Percentiles rank a stretch among this genome's conserved stretches.
Evolutionary conservation across 2,113 vertebrate species (phyloP).

Genomic region (Aramus guarauna): DNA sequence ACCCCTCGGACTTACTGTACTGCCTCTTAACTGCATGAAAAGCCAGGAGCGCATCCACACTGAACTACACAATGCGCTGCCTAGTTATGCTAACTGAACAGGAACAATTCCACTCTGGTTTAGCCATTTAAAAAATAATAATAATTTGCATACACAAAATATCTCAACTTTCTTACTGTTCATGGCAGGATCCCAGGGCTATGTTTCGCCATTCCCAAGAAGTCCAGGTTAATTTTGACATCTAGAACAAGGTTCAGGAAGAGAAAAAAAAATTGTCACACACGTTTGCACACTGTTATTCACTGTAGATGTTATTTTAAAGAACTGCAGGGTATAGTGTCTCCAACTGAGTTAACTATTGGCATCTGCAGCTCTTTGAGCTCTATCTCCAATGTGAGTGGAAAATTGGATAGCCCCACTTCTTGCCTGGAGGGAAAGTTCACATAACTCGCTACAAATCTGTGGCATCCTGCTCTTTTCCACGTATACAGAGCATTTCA

Average conservation of each 20-base stretch:
- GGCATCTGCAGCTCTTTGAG: neutral
- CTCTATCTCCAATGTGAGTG: neutral
- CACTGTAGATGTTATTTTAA: neutral
- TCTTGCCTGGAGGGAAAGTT: neutral
- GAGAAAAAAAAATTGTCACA: conserved; percentile 17
- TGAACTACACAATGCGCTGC: neutral
- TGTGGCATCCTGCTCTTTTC: neutral
- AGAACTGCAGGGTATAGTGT: neutral
- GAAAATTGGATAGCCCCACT: neutral
- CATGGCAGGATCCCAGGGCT: conserved; percentile 43
- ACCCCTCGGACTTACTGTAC: neutral
- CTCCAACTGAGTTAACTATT: neutral
- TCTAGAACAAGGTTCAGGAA: conserved; percentile 45
- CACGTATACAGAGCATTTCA: neutral
- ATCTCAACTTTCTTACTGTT: conserved; percentile 52
- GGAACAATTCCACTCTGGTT: neutral
- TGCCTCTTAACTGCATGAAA: neutral
- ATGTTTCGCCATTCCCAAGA: conserved; percentile 58
- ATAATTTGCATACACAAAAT: neutral
- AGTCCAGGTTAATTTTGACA: conserved; percentile 58
- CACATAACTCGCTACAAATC: neutral
- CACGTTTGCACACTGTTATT: neutral
- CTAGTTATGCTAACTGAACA: neutral
- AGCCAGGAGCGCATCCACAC: neutral
- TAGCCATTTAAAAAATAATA: neutral